These are phyloP conservation scores for Microcebus griseorufus DNA, from an alignment of 2,113 vertebrate genomes.

Conservation along the genomic window DNA sequence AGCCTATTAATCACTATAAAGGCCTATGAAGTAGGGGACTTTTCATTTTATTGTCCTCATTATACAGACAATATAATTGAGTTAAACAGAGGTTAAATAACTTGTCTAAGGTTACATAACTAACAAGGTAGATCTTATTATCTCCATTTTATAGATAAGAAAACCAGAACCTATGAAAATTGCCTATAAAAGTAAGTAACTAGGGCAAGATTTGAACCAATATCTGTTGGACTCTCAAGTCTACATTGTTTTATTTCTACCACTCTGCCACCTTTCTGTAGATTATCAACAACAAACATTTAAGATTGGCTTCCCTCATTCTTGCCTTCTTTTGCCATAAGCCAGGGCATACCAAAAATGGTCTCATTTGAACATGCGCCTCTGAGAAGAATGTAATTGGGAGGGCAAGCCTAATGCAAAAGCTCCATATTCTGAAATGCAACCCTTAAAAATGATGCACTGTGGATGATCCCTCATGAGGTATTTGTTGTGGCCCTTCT, in stretches of 20 bases:
- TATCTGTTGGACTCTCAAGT: not conserved
- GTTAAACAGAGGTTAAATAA: not conserved
- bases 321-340: not conserved
- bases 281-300: not conserved
- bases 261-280: not conserved
- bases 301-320: not conserved
- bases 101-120: not conserved
- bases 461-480: not conserved
- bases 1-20: not conserved
- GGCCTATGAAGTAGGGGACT: not conserved
- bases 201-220: not conserved
- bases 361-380: not conserved
- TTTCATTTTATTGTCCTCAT: slow-evolving; percentile 6
- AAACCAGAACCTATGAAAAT: slow-evolving; percentile 2
- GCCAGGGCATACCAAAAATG: not conserved
- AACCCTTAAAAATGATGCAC: not conserved
- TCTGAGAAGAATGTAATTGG: not conserved
- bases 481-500: not conserved
- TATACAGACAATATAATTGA: not conserved
- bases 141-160: not conserved
- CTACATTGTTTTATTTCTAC: not conserved
- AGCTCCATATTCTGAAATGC: not conserved
- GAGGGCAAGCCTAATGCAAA: not conserved
- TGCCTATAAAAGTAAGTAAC: not conserved
- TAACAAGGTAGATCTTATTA: not conserved